Conservation (phyloP, 2,113 vertebrate genomes). For the Pardalotus punctatus region DNA sequence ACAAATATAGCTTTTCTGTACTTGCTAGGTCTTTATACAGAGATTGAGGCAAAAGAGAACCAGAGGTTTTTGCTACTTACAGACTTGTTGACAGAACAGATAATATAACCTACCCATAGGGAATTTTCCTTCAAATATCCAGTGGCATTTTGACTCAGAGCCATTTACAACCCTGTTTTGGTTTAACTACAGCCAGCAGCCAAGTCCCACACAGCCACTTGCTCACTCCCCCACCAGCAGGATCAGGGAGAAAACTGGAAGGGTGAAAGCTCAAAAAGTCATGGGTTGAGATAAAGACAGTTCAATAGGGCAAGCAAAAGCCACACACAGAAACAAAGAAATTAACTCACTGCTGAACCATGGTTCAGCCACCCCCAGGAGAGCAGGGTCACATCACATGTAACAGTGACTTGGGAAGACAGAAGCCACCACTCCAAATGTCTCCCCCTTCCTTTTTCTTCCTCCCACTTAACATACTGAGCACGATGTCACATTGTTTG, state of each 20-base stretch:
- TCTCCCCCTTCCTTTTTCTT: not conserved
- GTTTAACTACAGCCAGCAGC: not conserved
- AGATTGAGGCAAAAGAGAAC: not conserved
- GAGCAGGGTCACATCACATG: not conserved
- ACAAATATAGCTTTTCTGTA: not conserved
- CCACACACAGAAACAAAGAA: not conserved
- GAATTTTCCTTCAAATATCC: not conserved
- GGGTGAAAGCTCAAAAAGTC: not conserved
- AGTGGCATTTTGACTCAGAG: not conserved
- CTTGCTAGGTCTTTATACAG: not conserved
- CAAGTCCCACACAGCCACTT: not conserved
- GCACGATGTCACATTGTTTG: not conserved
- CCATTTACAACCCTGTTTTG: not conserved
- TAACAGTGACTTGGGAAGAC: not conserved
- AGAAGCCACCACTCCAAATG: not conserved
- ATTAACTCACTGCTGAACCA: not conserved
- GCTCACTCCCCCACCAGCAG: not conserved
- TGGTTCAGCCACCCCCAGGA: not conserved
- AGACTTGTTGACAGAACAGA: not conserved
- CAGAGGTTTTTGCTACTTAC: not conserved
- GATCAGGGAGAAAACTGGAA: rapidly evolving
- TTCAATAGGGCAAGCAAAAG: not conserved
- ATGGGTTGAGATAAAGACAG: not conserved
- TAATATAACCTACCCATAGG: not conserved
- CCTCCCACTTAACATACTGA: not conserved